Percentiles rank a stretch among this genome's conserved stretches.
These are phyloP conservation scores for Euborellia annulipes DNA, from an alignment of 1,140 invertebrate genomes.

Conservation along the genomic window DNA sequence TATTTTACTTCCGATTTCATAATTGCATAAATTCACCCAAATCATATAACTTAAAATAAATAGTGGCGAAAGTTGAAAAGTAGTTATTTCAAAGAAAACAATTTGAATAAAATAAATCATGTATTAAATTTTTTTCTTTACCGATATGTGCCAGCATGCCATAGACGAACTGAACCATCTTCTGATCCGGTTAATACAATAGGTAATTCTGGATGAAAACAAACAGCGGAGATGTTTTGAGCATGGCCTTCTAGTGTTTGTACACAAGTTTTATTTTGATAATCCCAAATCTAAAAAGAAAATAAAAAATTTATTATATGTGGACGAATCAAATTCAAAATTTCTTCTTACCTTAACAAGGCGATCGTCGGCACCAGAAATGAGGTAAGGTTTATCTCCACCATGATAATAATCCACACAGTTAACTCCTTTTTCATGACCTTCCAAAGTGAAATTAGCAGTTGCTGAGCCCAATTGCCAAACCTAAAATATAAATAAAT, in stretches of 20 bases:
- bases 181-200: constrained; percentile 95
- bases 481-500: constrained; percentile 35
- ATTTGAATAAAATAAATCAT: no score
- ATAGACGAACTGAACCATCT: constrained; percentile 89
- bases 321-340: no score
- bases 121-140: no score
- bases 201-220: constrained; percentile 95
- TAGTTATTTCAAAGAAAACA: no score
- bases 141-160: constrained; percentile 92
- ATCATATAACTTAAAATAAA: no score
- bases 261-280: constrained; percentile 98
- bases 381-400: constrained; percentile 99
- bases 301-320: no score
- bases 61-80: no score
- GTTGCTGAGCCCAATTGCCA: constrained; percentile 95
- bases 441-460: constrained; percentile 96
- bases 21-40: no score
- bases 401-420: constrained; percentile 99
- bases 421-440: constrained; percentile 97
- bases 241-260: constrained; percentile 88
- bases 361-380: constrained; percentile 96
- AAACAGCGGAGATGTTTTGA: constrained; percentile 41
- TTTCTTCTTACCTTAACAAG: constrained; percentile 52
- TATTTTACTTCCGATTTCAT: no score
- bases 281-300: constrained; percentile 77